These are phyloP conservation scores for Aplodontia rufa DNA, from an alignment of 2,113 vertebrate species.

Conservation along the genomic window DNA sequence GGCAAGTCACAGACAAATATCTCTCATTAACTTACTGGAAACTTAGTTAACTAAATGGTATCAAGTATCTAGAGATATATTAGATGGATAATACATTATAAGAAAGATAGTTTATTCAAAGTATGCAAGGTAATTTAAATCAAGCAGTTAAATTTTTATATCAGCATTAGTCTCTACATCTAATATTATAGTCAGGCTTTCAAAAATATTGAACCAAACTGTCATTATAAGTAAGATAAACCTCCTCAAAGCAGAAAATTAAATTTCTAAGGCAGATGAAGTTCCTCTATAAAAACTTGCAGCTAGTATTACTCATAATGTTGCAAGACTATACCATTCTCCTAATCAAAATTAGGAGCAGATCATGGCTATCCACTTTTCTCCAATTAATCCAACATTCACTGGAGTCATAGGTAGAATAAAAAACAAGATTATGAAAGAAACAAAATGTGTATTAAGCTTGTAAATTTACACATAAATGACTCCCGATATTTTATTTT, in stretches of 20 bases:
- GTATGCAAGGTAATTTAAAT: neutral
- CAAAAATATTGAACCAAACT: neutral
- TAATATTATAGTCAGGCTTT: neutral
- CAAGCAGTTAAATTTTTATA: neutral
- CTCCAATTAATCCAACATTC: neutral
- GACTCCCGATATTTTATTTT: neutral
- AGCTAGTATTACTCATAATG: neutral
- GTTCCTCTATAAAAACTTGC: neutral
- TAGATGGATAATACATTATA: neutral
- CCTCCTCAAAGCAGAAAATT: neutral
- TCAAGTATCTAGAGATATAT: neutral
- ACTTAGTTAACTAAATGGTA: neutral
- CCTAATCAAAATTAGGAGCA: neutral
- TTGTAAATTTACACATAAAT: neutral
- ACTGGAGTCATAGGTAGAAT: neutral
- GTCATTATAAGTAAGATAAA: neutral
- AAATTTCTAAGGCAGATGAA: neutral
- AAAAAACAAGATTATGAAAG: neutral
- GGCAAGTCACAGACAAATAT: neutral
- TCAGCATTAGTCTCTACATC: too few species aligned
- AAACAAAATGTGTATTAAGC: neutral
- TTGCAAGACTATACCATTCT: neutral
- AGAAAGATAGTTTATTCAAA: neutral
- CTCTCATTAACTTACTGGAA: neutral
- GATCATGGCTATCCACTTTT: neutral